A percentile compares a stretch with the other conserved stretches of the same genome.
phyloP scores from a whole-genome alignment of 2,888 invertebrate genomes.

The Eueremaeus valkanovi region DNA sequence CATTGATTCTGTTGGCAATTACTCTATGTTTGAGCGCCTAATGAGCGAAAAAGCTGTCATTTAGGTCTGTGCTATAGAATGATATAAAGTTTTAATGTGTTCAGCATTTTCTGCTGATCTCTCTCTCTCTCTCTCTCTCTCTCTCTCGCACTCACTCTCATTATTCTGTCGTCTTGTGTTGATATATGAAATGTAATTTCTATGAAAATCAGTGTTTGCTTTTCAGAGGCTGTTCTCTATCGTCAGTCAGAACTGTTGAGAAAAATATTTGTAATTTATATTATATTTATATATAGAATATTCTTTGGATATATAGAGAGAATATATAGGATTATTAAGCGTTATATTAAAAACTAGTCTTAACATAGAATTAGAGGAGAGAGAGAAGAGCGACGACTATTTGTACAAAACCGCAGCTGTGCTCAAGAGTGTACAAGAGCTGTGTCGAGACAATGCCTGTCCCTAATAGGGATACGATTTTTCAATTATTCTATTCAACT shows the following conservation, averaged over 20 bases:
- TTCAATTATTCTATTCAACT: background rate
- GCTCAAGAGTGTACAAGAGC: background rate
- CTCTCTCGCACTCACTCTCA: too few relatives aligned
- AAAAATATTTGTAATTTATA: background rate
- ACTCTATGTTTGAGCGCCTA: too few relatives aligned
- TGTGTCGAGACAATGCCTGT: background rate
- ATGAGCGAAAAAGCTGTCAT: too few relatives aligned
- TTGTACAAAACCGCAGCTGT: background rate
- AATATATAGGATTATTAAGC: background rate
- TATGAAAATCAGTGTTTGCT: slow-evolving; percentile 1
- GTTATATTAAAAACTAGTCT: background rate
- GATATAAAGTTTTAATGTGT: too few relatives aligned
- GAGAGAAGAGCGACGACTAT: background rate
- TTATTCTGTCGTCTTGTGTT: background rate
- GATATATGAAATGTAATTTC: background rate
- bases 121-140: too few relatives aligned
- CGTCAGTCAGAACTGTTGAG: too few relatives aligned
- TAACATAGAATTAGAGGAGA: background rate
- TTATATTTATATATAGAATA: background rate
- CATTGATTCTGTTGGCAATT: too few relatives aligned
- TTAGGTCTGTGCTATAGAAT: too few relatives aligned
- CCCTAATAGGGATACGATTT: background rate
- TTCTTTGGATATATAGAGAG: too few relatives aligned
- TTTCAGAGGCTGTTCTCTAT: background rate
- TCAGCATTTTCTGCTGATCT: too few relatives aligned